Conservation (phyloP, 1,140 invertebrate species). For the Protaetia brevitarsis region DNA sequence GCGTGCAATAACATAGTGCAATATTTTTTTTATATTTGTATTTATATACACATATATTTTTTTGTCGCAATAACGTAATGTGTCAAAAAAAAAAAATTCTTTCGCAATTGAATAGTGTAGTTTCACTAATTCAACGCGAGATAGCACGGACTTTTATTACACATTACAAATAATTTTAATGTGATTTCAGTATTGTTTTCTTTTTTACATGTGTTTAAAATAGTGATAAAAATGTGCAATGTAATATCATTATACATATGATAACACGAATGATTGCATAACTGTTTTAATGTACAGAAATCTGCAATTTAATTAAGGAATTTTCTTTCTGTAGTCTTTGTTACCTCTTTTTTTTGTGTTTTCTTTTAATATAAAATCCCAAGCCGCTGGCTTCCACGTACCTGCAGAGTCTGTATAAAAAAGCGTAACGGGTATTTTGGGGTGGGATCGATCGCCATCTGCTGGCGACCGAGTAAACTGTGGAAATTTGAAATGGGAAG, state of each 20-base stretch:
- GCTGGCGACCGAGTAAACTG: too few species aligned
- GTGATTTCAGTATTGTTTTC: background rate
- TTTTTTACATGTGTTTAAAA: background rate
- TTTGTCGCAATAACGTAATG: too few species aligned
- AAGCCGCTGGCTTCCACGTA: slow-evolving; percentile 9
- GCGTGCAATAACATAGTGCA: slow-evolving; percentile 11
- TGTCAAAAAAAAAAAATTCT: background rate
- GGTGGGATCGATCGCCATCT: too few species aligned
- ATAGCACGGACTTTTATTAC: background rate
- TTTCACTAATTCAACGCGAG: background rate
- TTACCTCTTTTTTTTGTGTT: slow-evolving; percentile 3
- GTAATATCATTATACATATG: background rate
- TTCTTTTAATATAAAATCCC: background rate
- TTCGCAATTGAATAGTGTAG: background rate
- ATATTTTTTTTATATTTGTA: too few species aligned
- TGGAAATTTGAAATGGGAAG: too few species aligned
- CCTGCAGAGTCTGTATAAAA: slow-evolving; percentile 5
- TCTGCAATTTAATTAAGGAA: background rate
- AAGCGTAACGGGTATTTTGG: background rate
- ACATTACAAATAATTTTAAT: background rate
- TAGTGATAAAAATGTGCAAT: background rate
- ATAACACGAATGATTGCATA: too few species aligned
- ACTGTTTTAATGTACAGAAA: background rate
- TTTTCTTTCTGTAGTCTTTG: background rate
- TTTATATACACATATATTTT: background rate